Evolutionary conservation across 23 tunicate species (phyloP), one percentile per base, ranked within the genome.

Genomic region (Ascidia mentula): DNA sequence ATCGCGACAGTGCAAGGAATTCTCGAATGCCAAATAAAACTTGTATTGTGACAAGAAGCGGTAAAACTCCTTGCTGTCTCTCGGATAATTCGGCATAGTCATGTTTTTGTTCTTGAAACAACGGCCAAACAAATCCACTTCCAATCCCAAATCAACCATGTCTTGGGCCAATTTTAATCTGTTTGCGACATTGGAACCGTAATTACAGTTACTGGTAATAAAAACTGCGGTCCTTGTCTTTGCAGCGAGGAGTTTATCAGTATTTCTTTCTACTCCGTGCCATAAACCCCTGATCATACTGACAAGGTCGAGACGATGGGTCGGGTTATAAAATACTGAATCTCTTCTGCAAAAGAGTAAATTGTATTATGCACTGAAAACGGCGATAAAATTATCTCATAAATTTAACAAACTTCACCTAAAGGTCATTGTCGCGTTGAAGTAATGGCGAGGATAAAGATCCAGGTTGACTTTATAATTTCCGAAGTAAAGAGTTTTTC

Each of bases 201-300:
- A 24, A 12, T 33, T 31, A 38, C 82, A 79, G 74, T 79, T 61
- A 12, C 76, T 45, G 20, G 46, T 38, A 69, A 79, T 79, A 30
- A 22, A 60, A 24, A 79, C 46, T 32, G 82, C 76, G 24, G 20
- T 20, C 32, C n/a, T 61, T 8, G 82, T 46, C 33, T 79, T 79
- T 38, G 30, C 31, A 6, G 30, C 42, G 18, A 79, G 36, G 12
- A 79, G 59, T 13, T 79, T 73, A 6, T 79, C 13, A 9, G 46
- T 46, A 73, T 12, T 42, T 42, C 15, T 42, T 15, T 42, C 53
- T 15, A 42, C 53, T 42, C 53, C 53, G 15, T 15, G 53, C 53
- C 53, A 42, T 12, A 15, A 42, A 15, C 53, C 15, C 53, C 53
- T 42, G 53, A 42, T 42, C 15, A 42, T 15, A 42, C 15, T 42